These are phyloP conservation scores for Drosophila imparisetae DNA, from an alignment of 2,888 invertebrate genomes.

Conservation along the genomic window DNA sequence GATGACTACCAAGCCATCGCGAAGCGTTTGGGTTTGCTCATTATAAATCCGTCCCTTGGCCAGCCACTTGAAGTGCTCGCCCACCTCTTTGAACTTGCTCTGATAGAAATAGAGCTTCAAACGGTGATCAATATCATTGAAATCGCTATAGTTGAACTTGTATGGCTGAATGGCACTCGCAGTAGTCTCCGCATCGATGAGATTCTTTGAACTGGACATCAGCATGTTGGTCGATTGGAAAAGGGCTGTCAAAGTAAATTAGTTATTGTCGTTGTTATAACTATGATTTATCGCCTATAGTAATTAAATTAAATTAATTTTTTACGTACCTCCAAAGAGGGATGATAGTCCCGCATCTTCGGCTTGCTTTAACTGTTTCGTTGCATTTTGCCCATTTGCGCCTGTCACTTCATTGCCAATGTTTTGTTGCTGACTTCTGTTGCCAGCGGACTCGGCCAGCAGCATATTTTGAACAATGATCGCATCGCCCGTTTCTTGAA, in stretches of 20 bases:
- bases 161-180: slow-evolving; percentile 75
- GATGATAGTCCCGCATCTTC: slow-evolving; percentile 77
- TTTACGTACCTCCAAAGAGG: slow-evolving; percentile 85
- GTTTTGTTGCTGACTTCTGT: slow-evolving; percentile 4
- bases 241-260: slow-evolving; percentile 81
- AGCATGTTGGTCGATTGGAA: slow-evolving; percentile 85
- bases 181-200: slow-evolving; percentile 69
- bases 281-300: too few relatives aligned
- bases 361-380: slow-evolving; percentile 42
- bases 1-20: slow-evolving; percentile 85
- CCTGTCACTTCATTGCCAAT: slow-evolving; percentile 21
- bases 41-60: slow-evolving; percentile 85
- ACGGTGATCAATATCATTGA: slow-evolving; percentile 86
- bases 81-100: slow-evolving; percentile 86
- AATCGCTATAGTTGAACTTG: slow-evolving; percentile 86
- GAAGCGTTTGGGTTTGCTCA: slow-evolving; percentile 82
- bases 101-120: slow-evolving; percentile 87
- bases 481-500: slow-evolving; percentile 30
- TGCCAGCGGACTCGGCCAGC: slow-evolving; percentile 26
- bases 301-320: background rate
- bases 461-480: slow-evolving; percentile 42
- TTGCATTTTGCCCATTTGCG: slow-evolving; percentile 24
- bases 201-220: slow-evolving; percentile 83
- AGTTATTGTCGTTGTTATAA: background rate
- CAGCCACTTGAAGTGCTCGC: slow-evolving; percentile 86